phyloP scores from a whole-genome alignment of 1,140 invertebrate species.

The Ridgeia piscesae region DNA sequence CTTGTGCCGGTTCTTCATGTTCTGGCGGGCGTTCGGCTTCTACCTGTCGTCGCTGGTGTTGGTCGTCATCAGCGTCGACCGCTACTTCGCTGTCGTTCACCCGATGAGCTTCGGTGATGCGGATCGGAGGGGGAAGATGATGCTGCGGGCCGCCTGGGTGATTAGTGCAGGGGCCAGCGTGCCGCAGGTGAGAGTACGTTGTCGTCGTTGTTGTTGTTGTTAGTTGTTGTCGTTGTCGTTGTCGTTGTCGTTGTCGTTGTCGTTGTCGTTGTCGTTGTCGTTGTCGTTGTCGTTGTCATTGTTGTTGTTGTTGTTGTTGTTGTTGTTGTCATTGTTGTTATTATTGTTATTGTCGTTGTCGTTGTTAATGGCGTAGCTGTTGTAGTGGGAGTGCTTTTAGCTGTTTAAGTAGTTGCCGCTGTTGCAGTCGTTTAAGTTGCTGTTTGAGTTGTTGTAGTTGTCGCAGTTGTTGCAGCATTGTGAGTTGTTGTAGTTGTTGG shows the following conservation, averaged over 20 bases:
- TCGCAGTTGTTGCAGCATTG: slow-evolving; percentile 25
- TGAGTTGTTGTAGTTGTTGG: slow-evolving; percentile 28
- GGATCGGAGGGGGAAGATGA: slow-evolving; percentile 69
- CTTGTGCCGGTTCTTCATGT: slow-evolving; percentile 73
- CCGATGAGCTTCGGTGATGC: slow-evolving; percentile 72
- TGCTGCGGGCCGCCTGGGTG: slow-evolving; percentile 74
- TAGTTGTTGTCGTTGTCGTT: not conserved
- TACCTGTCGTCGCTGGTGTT: slow-evolving; percentile 80
- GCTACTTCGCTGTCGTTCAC: slow-evolving; percentile 76
- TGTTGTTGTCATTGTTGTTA: slow-evolving; percentile 23
- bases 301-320: slow-evolving; percentile 18
- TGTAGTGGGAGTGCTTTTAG: slow-evolving; percentile 22
- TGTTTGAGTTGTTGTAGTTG: slow-evolving; percentile 27
- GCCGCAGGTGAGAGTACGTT: slow-evolving; percentile 68
- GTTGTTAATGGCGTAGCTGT: slow-evolving; percentile 22
- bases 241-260: not conserved
- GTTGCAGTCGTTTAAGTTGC: too few relatives aligned
- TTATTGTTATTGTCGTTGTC: slow-evolving; percentile 23
- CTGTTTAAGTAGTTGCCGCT: slow-evolving; percentile 22
- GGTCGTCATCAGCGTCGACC: slow-evolving; percentile 77
- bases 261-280: not conserved
- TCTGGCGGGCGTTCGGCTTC: slow-evolving; percentile 78
- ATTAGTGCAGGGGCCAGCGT: slow-evolving; percentile 69
- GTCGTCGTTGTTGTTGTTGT: not conserved
- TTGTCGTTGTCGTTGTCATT: not conserved